These are phyloP conservation scores for Montipora foliosa DNA, from an alignment of 64 coral and sea anemone species.

Conservation along the genomic window DNA sequence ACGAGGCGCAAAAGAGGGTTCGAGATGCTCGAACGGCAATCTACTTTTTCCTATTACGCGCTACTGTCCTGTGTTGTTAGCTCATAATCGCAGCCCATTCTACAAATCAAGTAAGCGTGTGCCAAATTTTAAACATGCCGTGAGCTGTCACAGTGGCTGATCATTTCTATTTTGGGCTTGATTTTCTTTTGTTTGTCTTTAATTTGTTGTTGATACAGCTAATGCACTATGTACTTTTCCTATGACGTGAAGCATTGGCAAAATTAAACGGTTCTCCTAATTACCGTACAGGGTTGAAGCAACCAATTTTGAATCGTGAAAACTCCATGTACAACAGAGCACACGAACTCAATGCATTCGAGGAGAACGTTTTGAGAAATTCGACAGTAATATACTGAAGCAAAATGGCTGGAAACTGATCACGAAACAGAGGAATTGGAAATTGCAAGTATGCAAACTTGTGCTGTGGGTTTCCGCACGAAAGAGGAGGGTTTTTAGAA, in stretches of 20 bases:
- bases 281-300: neutral
- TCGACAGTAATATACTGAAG: neutral
- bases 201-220: constrained; percentile 30
- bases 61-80: too few species aligned
- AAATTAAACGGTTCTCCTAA: neutral
- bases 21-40: neutral
- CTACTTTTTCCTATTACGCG: too few species aligned
- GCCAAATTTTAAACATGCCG: constrained; percentile 5
- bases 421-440: neutral
- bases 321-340: neutral
- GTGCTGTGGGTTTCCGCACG: neutral
- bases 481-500: constrained; percentile 23
- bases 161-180: constrained; percentile 34
- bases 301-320: constrained; percentile 13
- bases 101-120: neutral
- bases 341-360: neutral
- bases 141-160: constrained; percentile 37
- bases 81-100: neutral
- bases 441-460: neutral
- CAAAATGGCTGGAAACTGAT: neutral
- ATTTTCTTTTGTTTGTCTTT: constrained; percentile 24
- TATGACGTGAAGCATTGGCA: constrained; percentile 16
- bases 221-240: neutral
- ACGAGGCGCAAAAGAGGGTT: too few species aligned
- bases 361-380: neutral